Conservation (phyloP, 2,888 invertebrate genomes). For the Acanthosoma haemorrhoidale region DNA sequence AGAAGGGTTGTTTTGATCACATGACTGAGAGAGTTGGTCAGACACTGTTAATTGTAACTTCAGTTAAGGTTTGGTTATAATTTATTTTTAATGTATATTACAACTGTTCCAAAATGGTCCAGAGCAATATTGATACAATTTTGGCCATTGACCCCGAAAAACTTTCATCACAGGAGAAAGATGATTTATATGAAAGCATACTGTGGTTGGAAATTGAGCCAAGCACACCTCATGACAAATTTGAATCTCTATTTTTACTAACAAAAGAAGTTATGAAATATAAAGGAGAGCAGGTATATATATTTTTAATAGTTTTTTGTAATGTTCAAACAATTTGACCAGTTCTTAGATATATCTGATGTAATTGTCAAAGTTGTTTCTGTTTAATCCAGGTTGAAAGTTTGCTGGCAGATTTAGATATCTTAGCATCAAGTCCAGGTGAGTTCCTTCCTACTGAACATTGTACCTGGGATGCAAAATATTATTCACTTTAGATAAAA, state of each 20-base stretch:
- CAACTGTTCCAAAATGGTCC: slow-evolving; percentile 42
- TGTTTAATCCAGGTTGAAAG: slow-evolving; percentile 50
- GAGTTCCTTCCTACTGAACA: too few species aligned
- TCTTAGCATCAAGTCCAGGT: slow-evolving; percentile 45
- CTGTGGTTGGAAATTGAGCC: slow-evolving; percentile 60
- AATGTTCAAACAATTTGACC: background rate
- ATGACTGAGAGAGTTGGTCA: background rate
- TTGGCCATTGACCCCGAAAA: slow-evolving; percentile 53
- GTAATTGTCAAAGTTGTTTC: slow-evolving; percentile 50
- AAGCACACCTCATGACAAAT: slow-evolving; percentile 53
- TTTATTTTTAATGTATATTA: background rate
- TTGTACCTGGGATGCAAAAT: too few species aligned
- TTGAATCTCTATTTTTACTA: slow-evolving; percentile 55
- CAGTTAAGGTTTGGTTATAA: background rate
- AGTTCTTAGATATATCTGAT: slow-evolving; percentile 49
- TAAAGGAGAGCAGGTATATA: slow-evolving; percentile 57
- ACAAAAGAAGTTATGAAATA: slow-evolving; percentile 63
- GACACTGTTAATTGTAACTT: background rate
- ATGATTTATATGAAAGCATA: slow-evolving; percentile 57
- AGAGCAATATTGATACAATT: slow-evolving; percentile 57
- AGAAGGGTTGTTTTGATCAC: background rate
- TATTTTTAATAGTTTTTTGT: background rate
- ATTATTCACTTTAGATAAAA: too few species aligned
- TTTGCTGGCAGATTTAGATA: slow-evolving; percentile 51
- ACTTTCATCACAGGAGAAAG: slow-evolving; percentile 57